phyloP scores from a whole-genome alignment of 1,140 invertebrate species.

The Arion vulgaris region DNA sequence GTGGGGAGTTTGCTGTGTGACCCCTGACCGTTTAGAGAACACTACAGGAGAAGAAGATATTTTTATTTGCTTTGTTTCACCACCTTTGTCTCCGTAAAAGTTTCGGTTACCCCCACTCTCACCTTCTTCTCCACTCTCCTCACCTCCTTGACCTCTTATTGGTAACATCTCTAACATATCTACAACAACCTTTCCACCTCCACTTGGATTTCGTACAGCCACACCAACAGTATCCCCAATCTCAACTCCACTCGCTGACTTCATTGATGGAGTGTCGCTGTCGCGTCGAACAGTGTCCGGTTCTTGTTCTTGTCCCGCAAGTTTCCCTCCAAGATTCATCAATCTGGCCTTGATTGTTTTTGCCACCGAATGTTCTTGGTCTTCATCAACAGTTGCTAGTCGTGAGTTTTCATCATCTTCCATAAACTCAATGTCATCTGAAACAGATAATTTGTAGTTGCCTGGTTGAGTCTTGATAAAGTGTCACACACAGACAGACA shows the following conservation, averaged over 20 bases:
- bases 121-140: not conserved
- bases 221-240: conserved; percentile 6
- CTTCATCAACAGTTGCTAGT: conserved; percentile 20
- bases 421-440: conserved; percentile 31
- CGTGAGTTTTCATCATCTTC: conserved; percentile 2
- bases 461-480: no score
- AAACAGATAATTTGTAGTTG: no score
- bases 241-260: not conserved
- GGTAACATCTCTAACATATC: conserved; percentile 26
- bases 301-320: conserved; percentile 8
- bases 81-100: not conserved
- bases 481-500: no score
- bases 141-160: not conserved
- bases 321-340: conserved; percentile 14
- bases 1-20: not conserved
- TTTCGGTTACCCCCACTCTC: not conserved
- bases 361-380: conserved; percentile 11
- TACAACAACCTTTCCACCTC: conserved; percentile 5
- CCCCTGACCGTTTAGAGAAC: conserved; percentile 12
- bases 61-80: not conserved
- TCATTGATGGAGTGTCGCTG: conserved; percentile 24
- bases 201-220: not conserved
- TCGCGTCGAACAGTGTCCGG: conserved; percentile 5
- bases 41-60: conserved; percentile 3
- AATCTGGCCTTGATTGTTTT: conserved; percentile 20